Conservation (phyloP, 2,888 invertebrate genomes). For the Pseudeuparius sepicola region DNA sequence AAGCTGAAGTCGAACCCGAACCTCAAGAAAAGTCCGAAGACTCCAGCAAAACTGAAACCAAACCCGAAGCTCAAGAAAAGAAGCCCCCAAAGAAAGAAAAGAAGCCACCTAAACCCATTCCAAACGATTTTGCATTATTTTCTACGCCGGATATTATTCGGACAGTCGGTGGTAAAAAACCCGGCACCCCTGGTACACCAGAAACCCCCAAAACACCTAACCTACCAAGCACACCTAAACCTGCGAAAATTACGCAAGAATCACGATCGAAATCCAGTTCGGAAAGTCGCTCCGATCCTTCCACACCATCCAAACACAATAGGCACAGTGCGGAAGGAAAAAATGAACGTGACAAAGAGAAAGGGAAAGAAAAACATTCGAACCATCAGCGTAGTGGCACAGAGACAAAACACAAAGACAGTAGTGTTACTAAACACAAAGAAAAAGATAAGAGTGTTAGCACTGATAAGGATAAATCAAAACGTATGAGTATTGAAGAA, state of each 20-base stretch:
- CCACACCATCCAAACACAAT: slow-evolving; percentile 22
- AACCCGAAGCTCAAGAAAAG: slow-evolving; percentile 33
- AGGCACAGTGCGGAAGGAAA: slow-evolving; percentile 29
- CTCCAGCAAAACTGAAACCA: too few species aligned
- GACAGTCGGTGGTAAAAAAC: slow-evolving; percentile 43
- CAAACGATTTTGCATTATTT: slow-evolving; percentile 60
- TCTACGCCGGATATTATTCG: slow-evolving; percentile 71
- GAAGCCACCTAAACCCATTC: slow-evolving; percentile 41
- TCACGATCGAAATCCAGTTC: slow-evolving; percentile 29
- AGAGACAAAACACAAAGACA: slow-evolving; percentile 17
- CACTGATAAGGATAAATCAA: slow-evolving; percentile 24
- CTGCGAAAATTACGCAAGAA: slow-evolving; percentile 34
- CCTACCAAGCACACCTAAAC: slow-evolving; percentile 24
- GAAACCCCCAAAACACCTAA: slow-evolving; percentile 16
- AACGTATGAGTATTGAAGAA: slow-evolving; percentile 25
- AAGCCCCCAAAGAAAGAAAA: slow-evolving; percentile 38
- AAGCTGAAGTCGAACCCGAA: too few species aligned
- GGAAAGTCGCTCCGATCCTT: background rate
- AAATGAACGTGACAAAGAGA: too few species aligned
- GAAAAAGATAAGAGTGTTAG: slow-evolving; percentile 14
- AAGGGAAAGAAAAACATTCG: slow-evolving; percentile 19
- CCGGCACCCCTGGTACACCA: slow-evolving; percentile 28
- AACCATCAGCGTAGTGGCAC: slow-evolving; percentile 10
- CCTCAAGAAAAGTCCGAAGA: too few species aligned
- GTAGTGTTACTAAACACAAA: too few species aligned